Percentiles rank a stretch among this genome's conserved stretches.
Conservation (phyloP, 2,113 vertebrate genomes). For the Nesospiza acunhae region DNA sequence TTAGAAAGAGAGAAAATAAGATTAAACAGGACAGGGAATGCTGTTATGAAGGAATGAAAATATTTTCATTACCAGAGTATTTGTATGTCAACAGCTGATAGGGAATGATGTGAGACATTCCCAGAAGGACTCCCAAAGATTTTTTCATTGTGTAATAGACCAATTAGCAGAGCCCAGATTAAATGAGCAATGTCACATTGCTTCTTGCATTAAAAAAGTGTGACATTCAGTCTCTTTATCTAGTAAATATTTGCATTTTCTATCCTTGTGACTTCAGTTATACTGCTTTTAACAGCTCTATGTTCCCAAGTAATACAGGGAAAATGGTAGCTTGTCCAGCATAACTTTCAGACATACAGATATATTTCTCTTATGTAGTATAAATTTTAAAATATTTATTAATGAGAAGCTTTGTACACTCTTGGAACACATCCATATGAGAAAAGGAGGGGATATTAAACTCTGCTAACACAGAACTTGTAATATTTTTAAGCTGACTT, state of each 20-base stretch:
- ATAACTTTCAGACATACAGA: neutral
- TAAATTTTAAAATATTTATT: neutral
- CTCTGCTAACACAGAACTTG: neutral
- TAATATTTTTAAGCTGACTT: constrained; percentile 28
- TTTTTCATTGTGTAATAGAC: constrained; percentile 38
- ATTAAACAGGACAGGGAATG: constrained; percentile 81
- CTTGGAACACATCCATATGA: neutral
- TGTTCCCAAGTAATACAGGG: neutral
- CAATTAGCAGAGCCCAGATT: constrained; percentile 56
- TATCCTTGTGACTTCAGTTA: neutral
- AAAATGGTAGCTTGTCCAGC: neutral
- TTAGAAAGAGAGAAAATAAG: constrained; percentile 77
- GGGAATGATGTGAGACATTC: constrained; percentile 73
- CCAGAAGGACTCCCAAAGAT: constrained; percentile 74
- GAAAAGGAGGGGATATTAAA: neutral
- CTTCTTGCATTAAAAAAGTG: constrained; percentile 14
- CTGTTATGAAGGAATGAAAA: constrained; percentile 87
- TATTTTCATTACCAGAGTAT: constrained; percentile 88
- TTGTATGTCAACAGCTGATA: constrained; percentile 90
- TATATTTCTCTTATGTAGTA: neutral
- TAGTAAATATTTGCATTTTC: constrained; percentile 23
- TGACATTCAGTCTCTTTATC: constrained; percentile 11
- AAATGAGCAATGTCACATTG: constrained; percentile 46
- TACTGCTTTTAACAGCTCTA: neutral
- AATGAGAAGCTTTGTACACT: neutral